Evolutionary conservation across 2,113 vertebrate species (phyloP).

Genomic region (Colossoma macropomum): DNA sequence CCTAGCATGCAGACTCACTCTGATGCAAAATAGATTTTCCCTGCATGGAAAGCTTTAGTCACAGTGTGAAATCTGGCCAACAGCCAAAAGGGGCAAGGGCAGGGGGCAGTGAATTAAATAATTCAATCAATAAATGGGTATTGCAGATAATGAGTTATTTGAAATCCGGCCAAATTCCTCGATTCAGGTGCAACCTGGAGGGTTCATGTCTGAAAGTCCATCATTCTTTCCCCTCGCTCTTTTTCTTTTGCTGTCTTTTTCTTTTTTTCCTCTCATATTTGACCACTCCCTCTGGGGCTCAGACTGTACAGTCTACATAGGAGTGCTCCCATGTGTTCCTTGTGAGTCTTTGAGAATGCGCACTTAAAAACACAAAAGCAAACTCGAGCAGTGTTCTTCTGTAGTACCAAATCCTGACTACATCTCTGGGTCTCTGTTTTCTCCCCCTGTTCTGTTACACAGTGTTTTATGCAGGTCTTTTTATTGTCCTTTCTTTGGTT

Average conservation of each 20-base stretch:
- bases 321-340: neutral
- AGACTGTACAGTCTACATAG: neutral
- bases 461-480: conserved; percentile 35
- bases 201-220: conserved; percentile 48
- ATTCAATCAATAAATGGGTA: neutral
- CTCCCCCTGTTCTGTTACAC: conserved; percentile 26
- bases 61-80: neutral
- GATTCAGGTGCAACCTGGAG: conserved; percentile 55
- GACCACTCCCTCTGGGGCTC: neutral
- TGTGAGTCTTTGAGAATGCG: neutral
- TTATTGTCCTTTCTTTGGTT: conserved; percentile 43
- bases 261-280: neutral
- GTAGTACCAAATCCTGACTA: conserved; percentile 27
- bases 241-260: neutral
- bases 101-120: neutral
- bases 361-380: neutral
- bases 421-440: conserved; percentile 46
- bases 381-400: neutral
- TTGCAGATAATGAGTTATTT: neutral
- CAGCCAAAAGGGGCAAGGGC: neutral
- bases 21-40: neutral
- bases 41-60: conserved; percentile 10
- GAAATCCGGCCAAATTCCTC: conserved; percentile 39
- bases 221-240: conserved; percentile 4
- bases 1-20: conserved; percentile 19